These are phyloP conservation scores for Enteromius argenteus DNA, from an alignment of 2,797 vertebrate genomes.

Conservation along the genomic window DNA sequence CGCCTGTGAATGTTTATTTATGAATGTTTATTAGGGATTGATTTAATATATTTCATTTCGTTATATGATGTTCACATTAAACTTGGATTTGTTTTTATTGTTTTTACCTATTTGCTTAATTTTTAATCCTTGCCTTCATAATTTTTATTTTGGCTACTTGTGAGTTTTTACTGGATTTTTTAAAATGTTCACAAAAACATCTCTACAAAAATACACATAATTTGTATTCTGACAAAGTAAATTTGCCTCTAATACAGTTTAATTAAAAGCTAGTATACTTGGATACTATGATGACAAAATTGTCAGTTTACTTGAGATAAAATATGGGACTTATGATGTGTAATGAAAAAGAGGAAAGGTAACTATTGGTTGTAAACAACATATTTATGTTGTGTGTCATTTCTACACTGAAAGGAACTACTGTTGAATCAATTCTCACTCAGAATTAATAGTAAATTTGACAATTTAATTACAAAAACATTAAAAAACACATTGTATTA, in stretches of 20 bases:
- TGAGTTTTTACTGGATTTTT: neutral
- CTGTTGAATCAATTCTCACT: neutral
- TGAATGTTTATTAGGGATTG: neutral
- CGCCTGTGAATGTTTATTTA: too few species aligned
- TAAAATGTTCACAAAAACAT: neutral
- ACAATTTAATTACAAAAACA: neutral
- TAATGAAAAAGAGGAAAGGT: neutral
- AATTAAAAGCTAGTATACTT: neutral
- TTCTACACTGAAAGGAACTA: neutral
- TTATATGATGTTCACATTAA: neutral
- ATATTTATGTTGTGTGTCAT: neutral
- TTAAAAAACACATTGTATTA: neutral
- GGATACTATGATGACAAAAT: neutral
- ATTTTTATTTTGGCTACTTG: conserved; percentile 3
- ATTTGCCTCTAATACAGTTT: neutral
- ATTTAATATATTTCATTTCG: neutral
- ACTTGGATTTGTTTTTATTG: neutral
- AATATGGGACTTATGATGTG: neutral
- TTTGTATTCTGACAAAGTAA: neutral
- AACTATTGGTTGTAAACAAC: neutral
- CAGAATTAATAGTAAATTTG: neutral
- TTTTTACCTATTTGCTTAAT: neutral
- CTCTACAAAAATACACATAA: neutral
- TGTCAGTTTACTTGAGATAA: neutral
- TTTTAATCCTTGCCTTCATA: neutral